Evolutionary conservation across 2,888 invertebrate species (phyloP), one percentile per base, ranked within the genome.

Genomic region (Slavum lentiscoides): DNA sequence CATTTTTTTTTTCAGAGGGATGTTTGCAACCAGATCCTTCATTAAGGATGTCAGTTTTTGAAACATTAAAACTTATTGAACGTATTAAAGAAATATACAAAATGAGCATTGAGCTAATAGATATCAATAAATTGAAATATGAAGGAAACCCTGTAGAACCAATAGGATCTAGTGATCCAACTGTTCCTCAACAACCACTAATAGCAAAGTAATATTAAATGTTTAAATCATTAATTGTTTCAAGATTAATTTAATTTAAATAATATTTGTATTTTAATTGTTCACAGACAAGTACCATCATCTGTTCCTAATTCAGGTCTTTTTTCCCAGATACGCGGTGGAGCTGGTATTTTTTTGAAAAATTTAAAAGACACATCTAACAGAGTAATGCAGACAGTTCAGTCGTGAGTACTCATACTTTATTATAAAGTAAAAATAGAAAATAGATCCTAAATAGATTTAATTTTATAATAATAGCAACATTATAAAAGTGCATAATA

Each of bases 341-440:
- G 97, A 73, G 97, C 97, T 37, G 96, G 97, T 3, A 96, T 92
- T 85, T 92, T 97, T 85, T 89, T 98, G 82, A 96, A 96, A 85
- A 97, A 97, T 86, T 88, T 98, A 49, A 97, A 96, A 87, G 98
- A 98, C 85, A 97, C 97, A 0, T 96, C 97, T 30, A 93, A 93
- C 59, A 97, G 97, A 89, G 96, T 98, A 64, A 97, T 98, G 92
- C 96, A 97, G 86, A 95, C 96, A 59, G 95, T 98, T 83, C 96
- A 96, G 86, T 95, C 95, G 90, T 92, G 86, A 90, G 91, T 90
- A 69, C 55, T 67, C 19, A 17, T 66, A 23, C 11, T 43, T 39
- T 8, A 30, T 72, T 69, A 39, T 58, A 39, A 55, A 30, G 8
- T 19, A 11, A 15, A 5, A 23, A 53, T 30, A 53, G 30, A 53